Evolutionary conservation across 2,888 invertebrate species (phyloP), one percentile per base, ranked within the genome.

Genomic region (Hyppa rectilinea): DNA sequence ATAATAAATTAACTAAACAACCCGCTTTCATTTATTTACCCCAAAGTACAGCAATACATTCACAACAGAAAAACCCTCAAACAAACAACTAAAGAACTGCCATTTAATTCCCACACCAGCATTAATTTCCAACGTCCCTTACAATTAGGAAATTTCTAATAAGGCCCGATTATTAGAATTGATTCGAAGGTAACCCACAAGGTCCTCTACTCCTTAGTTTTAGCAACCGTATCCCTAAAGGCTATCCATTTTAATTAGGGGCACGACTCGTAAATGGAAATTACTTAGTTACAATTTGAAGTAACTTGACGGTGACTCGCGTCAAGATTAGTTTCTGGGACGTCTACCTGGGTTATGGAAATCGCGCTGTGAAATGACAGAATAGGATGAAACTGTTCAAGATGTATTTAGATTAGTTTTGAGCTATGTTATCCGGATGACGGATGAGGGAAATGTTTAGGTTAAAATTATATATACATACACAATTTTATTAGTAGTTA

Each of bases 171-270:
- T 81, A 83, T 79, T 81, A 83, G 74, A 79, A 83, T 81, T 81
- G 79, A 83, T 83, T 83, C 73, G 71, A 71, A 81, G 81, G 71
- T 75, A 71, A 31, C 43, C n/a, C 63, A 60, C 26, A 60, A 66
- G 69, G 79, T 69, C 71, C 60, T 60, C 52, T 43, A 67, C 69
- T 52, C 55, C 69, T 55, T 77, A 83, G 81, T 83, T 77, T 65
- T 67, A 69, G 71, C 64, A 26, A 20, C 49, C 49, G 26, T 58
- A 45, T 80, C 83, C 77, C 83, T 45, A 56, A 50, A 69, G 83
- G 71, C 75, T 29, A 80, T 83, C 83, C 64, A 58, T 83, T 81
- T 83, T 83, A 81, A 83, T 83, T 81, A 83, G 81, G 78, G 68
- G 47, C 66, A 81, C 53, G 65, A 68, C 73, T 69, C 71, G 71